These are phyloP conservation scores for Gymnodraco acuticeps DNA, from an alignment of 2,797 vertebrate species.

Conservation along the genomic window DNA sequence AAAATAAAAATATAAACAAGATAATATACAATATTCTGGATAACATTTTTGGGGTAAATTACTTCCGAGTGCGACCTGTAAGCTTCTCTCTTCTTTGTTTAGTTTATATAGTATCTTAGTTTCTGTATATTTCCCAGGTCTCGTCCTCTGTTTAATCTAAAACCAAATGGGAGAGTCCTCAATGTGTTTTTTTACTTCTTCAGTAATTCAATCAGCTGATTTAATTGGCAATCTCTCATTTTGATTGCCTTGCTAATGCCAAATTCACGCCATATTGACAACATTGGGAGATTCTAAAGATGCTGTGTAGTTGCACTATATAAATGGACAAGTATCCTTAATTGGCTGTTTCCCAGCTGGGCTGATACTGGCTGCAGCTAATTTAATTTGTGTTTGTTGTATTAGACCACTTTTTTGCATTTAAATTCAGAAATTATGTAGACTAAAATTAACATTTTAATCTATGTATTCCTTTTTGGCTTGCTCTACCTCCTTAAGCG, in stretches of 20 bases:
- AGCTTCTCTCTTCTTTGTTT: background rate
- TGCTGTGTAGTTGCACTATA: no score
- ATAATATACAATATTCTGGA: no score
- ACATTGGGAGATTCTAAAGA: no score
- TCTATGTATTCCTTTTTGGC: no score
- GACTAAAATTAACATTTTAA: no score
- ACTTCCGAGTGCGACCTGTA: background rate
- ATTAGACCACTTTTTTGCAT: no score
- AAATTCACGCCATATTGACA: no score
- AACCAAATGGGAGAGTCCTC: background rate
- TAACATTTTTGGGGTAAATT: background rate
- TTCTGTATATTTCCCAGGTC: background rate
- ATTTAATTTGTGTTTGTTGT: no score
- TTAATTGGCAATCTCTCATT: background rate
- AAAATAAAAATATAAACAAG: no score
- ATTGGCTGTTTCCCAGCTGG: background rate
- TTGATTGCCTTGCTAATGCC: conserved; percentile 6
- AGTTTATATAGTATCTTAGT: background rate
- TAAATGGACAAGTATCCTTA: background rate
- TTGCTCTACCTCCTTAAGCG: background rate
- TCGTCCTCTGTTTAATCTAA: background rate
- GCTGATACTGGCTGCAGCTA: no score
- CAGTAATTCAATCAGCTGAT: background rate
- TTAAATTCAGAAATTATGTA: no score
- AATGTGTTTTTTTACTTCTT: background rate